phyloP scores from a whole-genome alignment of 2,888 invertebrate genomes.

The Tachina grossa region DNA sequence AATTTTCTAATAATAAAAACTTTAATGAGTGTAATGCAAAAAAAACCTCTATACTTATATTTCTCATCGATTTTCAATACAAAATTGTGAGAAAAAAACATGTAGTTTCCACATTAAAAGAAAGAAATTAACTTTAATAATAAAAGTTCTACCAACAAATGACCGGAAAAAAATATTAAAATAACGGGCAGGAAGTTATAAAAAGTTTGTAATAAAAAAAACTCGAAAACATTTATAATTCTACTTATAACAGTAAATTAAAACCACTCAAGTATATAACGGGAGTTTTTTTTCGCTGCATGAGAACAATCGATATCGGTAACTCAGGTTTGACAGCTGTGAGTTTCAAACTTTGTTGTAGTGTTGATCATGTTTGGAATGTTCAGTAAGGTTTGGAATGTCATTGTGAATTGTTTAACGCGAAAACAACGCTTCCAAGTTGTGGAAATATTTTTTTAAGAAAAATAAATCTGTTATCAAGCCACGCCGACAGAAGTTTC shows the following conservation, averaged over 20 bases:
- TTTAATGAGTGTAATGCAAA: not conserved
- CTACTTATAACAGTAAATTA: not conserved
- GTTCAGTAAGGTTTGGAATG: no score
- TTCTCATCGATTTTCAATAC: constrained; percentile 2
- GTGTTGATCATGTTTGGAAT: no score
- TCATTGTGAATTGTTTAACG: no score
- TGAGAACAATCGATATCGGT: no score
- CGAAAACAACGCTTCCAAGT: no score
- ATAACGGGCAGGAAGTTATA: not conserved
- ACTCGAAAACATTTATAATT: not conserved
- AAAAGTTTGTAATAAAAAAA: not conserved
- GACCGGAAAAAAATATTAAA: not conserved
- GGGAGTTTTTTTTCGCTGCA: no score
- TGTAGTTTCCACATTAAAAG: not conserved
- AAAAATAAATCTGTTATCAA: no score
- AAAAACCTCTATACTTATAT: not conserved
- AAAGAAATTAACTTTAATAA: not conserved
- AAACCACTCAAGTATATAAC: not conserved
- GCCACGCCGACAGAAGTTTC: no score
- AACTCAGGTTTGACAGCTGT: no score
- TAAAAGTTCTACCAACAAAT: not conserved
- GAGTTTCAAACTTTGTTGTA: no score
- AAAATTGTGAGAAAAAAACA: not conserved
- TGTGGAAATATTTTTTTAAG: no score
- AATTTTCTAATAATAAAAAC: constrained; percentile 15